Base-by-base conservation (phyloP, 1,140 invertebrate species). In the Drosophila mayri region DNA sequence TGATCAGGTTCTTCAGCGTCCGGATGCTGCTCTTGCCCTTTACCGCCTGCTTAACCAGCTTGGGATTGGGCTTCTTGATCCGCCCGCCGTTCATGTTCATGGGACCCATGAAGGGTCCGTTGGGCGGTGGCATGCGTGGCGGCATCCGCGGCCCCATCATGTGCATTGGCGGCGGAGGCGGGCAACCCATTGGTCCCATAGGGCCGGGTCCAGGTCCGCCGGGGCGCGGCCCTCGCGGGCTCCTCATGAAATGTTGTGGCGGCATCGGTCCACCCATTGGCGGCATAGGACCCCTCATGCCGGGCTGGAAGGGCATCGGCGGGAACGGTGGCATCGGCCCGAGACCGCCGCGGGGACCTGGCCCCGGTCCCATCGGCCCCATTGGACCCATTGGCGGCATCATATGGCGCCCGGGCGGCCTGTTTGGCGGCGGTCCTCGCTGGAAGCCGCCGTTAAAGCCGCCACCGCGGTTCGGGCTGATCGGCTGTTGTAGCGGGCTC, bases 11-110 rank as follows among this genome's bases (percentile, higher is more conserved):
- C 41, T 92, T 92, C 0, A 92, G 63, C 20, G 91, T 92, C 41
- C 92, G 92, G 10, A 92, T 92, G 32, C 81, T 91, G 76, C 83
- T 90, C 50, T 91, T 92, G 1, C 91, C 83, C 47, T 90, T 92
- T 14, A 90, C 59, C 25, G 70, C 78, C 65, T 87, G 90, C 58
- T 92, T 92, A 9, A 91, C 58, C 5, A 92, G 55, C 47, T 91
- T 87, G 1, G 76, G 72, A 46, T 90, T 92, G 8, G 86, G 81
- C 58, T 92, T 92, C 66, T 79, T 90, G 7, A 92, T 88, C 40
- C 92, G 43, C 5, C 47, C 67, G 20, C 79, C 80, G 30, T 78
- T 70, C 61, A 88, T 77, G 50, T 75, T 64, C 73, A 90, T 82
- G 7, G 66, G 37, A 3, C 68, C 65, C 52, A 55, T 55, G 35